These are phyloP conservation scores for Myopa testacea DNA, from an alignment of 2,888 invertebrate species.

Conservation along the genomic window DNA sequence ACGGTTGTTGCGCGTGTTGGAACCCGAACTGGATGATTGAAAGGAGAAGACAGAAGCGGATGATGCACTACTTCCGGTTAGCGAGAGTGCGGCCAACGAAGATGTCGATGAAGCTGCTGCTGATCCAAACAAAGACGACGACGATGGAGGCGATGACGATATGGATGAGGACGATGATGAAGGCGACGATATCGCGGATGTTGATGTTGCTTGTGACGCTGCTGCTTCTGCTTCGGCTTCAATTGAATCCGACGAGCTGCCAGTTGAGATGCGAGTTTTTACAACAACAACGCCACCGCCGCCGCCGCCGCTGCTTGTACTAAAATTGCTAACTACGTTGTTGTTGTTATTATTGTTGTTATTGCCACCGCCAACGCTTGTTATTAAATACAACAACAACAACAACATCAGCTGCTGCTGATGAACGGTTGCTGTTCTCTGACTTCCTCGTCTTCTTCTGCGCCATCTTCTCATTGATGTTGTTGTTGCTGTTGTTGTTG, in stretches of 20 bases:
- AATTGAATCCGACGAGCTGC: background rate
- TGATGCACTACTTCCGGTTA: conserved; percentile 24
- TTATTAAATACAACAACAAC: conserved; percentile 51
- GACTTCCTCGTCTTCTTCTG: too few relatives aligned
- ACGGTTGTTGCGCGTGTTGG: conserved; percentile 47
- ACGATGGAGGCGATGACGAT: conserved; percentile 40
- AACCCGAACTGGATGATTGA: conserved; percentile 25
- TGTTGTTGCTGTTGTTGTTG: conserved; percentile 53
- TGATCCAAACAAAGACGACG: conserved; percentile 45
- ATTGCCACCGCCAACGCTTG: conserved; percentile 55
- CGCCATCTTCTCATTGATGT: conserved; percentile 30
- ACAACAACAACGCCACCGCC: background rate
- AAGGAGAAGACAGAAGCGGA: conserved; percentile 41
- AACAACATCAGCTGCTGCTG: conserved; percentile 28
- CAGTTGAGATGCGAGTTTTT: background rate
- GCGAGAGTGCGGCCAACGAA: conserved; percentile 27
- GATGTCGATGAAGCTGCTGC: conserved; percentile 42
- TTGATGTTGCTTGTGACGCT: conserved; percentile 40
- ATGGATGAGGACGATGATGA: conserved; percentile 26
- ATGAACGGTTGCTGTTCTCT: conserved; percentile 17
- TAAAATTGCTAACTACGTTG: conserved; percentile 25
- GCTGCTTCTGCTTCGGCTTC: conserved; percentile 32
- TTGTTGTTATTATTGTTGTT: conserved; percentile 45
- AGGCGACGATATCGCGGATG: conserved; percentile 42
- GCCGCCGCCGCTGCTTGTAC: background rate